phyloP scores from a whole-genome alignment of 2,888 invertebrate genomes.

The Cephus runcator region DNA sequence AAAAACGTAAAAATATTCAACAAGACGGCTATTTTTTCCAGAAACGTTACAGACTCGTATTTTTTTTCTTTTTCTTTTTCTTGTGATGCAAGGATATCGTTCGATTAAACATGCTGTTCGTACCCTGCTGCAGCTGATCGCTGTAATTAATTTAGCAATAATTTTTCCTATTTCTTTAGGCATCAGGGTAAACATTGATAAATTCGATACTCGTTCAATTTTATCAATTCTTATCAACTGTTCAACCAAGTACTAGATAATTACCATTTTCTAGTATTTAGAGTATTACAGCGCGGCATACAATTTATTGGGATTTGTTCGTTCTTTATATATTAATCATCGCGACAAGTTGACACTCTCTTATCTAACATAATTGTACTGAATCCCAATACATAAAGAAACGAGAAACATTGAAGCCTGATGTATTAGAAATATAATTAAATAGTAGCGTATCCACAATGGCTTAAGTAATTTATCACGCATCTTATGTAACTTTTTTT shows the following conservation, averaged over 20 bases:
- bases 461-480: not conserved
- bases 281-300: not conserved
- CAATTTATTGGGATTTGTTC: not conserved
- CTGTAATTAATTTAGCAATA: conserved; percentile 2
- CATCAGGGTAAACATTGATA: conserved; percentile 1
- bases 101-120: not conserved
- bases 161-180: conserved; percentile 14
- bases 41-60: not conserved
- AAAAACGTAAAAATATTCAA: conserved; percentile 35
- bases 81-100: not conserved
- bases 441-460: not conserved
- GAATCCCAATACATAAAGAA: not conserved
- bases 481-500: not conserved
- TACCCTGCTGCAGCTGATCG: not conserved
- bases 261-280: not conserved
- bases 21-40: not conserved
- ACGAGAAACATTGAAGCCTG: not conserved
- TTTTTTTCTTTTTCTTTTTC: not conserved
- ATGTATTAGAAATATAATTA: not conserved
- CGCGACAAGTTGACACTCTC: not conserved
- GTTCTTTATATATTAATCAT: not conserved
- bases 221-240: conserved; percentile 9
- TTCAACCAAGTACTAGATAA: conserved; percentile 13
- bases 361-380: not conserved
- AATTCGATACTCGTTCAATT: conserved; percentile 11